phyloP scores from a whole-genome alignment of 2,797 vertebrate genomes.

The Chaetodon trifasciatus region DNA sequence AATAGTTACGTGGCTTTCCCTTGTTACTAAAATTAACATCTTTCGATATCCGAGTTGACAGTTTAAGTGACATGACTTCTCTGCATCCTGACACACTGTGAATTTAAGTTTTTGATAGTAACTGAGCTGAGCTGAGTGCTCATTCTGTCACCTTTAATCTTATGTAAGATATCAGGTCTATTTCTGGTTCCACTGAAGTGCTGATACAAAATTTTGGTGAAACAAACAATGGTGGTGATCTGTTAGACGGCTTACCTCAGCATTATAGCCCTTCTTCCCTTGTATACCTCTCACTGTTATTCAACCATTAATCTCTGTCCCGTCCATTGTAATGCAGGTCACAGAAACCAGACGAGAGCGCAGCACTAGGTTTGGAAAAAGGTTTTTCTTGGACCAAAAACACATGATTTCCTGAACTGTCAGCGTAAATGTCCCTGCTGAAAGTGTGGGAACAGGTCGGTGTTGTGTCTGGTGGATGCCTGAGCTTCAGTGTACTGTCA shows the following conservation, averaged over 20 bases:
- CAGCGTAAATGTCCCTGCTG: conserved; percentile 3
- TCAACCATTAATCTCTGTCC: conserved; percentile 11
- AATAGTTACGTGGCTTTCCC: not conserved
- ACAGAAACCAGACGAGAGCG: conserved; percentile 14
- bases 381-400: conserved; percentile 34
- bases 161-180: not conserved
- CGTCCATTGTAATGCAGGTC: conserved; percentile 1
- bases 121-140: not conserved
- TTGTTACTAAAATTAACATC: not conserved
- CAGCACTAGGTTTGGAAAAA: conserved; percentile 20
- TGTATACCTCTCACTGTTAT: conserved; percentile 7
- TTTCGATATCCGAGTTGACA: not conserved
- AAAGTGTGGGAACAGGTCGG: conserved; percentile 6
- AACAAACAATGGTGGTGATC: conserved; percentile 47
- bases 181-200: conserved; percentile 26
- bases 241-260: conserved; percentile 21
- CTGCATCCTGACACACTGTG: not conserved
- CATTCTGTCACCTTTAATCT: not conserved
- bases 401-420: not conserved
- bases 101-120: not conserved
- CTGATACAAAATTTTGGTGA: conserved; percentile 34
- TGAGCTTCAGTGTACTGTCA: not conserved
- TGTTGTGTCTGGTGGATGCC: not conserved
- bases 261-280: conserved; percentile 17
- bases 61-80: not conserved